phyloP scores from a whole-genome alignment of 2,888 invertebrate species.

The Odontocerum albicorne region DNA sequence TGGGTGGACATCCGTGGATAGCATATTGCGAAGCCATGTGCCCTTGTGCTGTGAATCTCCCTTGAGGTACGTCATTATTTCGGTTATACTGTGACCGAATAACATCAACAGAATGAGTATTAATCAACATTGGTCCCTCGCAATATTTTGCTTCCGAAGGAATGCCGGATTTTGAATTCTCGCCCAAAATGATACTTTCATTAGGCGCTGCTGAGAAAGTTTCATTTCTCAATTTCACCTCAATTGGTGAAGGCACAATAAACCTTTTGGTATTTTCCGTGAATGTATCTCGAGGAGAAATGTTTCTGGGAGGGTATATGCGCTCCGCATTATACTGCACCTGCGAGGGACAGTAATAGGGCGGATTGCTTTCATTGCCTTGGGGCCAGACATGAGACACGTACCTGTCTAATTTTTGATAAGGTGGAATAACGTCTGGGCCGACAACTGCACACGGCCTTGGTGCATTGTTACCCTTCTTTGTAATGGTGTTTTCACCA shows the following conservation, averaged over 20 bases:
- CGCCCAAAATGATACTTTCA: not conserved
- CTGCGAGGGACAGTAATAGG: slow-evolving; percentile 13
- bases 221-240: slow-evolving; percentile 16
- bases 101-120: slow-evolving; percentile 9
- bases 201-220: not conserved
- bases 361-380: slow-evolving; percentile 32
- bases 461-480: slow-evolving; percentile 8
- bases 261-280: slow-evolving; percentile 58
- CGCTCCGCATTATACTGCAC: slow-evolving; percentile 9
- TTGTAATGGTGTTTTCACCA: slow-evolving; percentile 1
- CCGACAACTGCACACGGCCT: slow-evolving; percentile 57
- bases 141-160: slow-evolving; percentile 14
- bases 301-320: slow-evolving; percentile 43
- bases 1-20: slow-evolving; percentile 1
- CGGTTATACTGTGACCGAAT: slow-evolving; percentile 10
- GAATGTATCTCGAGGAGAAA: slow-evolving; percentile 58
- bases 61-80: slow-evolving; percentile 1
- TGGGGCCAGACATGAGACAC: slow-evolving; percentile 45
- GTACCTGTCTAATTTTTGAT: slow-evolving; percentile 44
- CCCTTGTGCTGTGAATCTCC: slow-evolving; percentile 4
- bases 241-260: slow-evolving; percentile 47
- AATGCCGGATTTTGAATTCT: not conserved
- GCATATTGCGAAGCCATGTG: not conserved
- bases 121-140: slow-evolving; percentile 19
- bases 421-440: slow-evolving; percentile 50